Evolutionary conservation across 2,113 vertebrate species (phyloP).

Genomic region (Cynoglossus semilaevis): DNA sequence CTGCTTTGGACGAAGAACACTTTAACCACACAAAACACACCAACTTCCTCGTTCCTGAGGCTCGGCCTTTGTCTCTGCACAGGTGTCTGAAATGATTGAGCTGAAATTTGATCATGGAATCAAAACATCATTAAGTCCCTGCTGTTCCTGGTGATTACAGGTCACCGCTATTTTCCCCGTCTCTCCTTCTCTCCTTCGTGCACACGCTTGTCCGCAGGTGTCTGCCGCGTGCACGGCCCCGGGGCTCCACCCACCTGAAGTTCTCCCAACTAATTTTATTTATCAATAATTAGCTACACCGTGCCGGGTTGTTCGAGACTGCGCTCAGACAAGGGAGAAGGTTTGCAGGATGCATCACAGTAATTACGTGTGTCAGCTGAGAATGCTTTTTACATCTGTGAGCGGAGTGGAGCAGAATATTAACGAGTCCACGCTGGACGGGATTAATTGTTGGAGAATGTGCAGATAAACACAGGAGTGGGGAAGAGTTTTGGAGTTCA

Average conservation of each 20-base stretch:
- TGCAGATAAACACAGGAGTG: constrained; percentile 23
- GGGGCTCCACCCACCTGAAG: constrained; percentile 84
- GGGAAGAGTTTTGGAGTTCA: constrained; percentile 27
- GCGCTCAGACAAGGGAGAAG: constrained; percentile 89
- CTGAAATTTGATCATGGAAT: constrained; percentile 79
- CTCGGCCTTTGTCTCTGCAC: constrained; percentile 75
- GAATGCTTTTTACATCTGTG: constrained; percentile 74
- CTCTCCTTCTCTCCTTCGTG: not conserved
- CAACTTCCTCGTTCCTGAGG: no score
- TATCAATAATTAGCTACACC: constrained; percentile 94
- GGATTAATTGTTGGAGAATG: constrained; percentile 55
- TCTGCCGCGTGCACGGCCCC: constrained; percentile 85
- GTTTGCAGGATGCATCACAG: constrained; percentile 87
- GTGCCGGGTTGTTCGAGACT: constrained; percentile 91
- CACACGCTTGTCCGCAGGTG: constrained; percentile 38
- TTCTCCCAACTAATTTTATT: constrained; percentile 96
- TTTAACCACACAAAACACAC: no score
- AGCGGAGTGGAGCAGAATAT: constrained; percentile 68
- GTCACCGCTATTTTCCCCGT: constrained; percentile 79
- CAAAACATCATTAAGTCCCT: constrained; percentile 77
- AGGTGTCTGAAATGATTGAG: constrained; percentile 86
- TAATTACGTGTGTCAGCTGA: constrained; percentile 74
- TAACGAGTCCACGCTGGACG: constrained; percentile 48
- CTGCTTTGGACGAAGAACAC: no score
- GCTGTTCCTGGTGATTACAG: constrained; percentile 82